These are phyloP conservation scores for Ectobius pallidus DNA, from an alignment of 2,888 invertebrate species.

Conservation along the genomic window DNA sequence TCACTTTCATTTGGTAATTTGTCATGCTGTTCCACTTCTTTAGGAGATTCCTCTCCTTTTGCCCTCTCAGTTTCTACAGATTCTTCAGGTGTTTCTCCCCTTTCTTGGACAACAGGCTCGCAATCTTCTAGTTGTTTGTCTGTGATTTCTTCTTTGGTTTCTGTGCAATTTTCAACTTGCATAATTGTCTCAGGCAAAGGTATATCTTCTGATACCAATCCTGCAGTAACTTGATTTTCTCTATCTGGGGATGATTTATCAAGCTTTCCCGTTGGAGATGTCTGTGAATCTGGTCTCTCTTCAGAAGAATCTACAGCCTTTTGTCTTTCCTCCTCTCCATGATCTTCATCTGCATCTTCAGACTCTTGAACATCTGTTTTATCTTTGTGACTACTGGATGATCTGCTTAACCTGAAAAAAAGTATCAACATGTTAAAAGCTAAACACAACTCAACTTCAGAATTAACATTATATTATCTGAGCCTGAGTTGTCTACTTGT, in stretches of 20 bases:
- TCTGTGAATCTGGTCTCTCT: background rate
- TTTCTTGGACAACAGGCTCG: too few species aligned
- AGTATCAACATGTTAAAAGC: background rate
- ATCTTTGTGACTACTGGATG: background rate
- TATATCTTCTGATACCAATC: too few species aligned
- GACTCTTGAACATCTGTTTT: slow-evolving; percentile 5
- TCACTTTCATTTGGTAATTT: background rate
- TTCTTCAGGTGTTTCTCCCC: slow-evolving; percentile 37
- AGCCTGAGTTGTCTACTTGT: too few species aligned
- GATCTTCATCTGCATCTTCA: slow-evolving; percentile 22
- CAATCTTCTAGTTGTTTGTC: too few species aligned
- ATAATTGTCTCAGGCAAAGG: too few species aligned
- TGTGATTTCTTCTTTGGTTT: too few species aligned
- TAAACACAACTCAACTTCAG: background rate
- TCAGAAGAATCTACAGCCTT: background rate
- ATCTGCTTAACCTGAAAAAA: slow-evolving; percentile 25
- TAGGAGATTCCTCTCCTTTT: slow-evolving; percentile 34
- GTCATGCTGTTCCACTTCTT: background rate
- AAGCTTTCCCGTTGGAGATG: background rate
- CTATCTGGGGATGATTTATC: slow-evolving; percentile 34
- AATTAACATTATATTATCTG: background rate
- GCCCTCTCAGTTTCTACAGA: slow-evolving; percentile 41
- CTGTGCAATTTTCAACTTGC: slow-evolving; percentile 40
- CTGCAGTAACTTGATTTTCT: slow-evolving; percentile 41
- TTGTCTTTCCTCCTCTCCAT: slow-evolving; percentile 8